Evolutionary conservation across 1,140 invertebrate genomes (phyloP), one percentile per base, ranked within the genome.

Genomic region (Drosophila repleta): DNA sequence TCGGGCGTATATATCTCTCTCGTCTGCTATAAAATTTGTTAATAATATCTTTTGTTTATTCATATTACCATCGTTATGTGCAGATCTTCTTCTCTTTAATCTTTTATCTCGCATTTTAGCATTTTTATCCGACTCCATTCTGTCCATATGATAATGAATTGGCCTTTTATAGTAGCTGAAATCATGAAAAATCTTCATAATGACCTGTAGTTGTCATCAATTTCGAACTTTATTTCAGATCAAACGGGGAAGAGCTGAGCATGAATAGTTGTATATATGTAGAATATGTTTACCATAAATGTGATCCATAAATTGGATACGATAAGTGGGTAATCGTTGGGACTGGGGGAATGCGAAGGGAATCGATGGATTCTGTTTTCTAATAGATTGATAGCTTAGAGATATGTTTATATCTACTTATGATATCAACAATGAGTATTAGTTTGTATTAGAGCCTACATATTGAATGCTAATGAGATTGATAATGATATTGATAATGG

Each of bases 21-120:
- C 10, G 65, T 45, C 11, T 32, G 46, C 37, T 43, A 66, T 66
- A 71, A 71, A 71, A 71, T 71, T 71, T 71, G 68, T 66, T 71
- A 71, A 71, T 71, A 65, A 39, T 71, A 45, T 41, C 46, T 66
- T 66, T 71, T 66, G 62, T 71, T 66, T 35, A 29, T 58, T n/a
- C 55, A 67, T 67, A 66, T 65, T 39, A 43, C n/a, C 37, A 37
- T 39, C 51, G 32, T 63, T 69, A 69, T 63, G 62, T 63, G 55
- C 45, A 57, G 67, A 57, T 70, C 18, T 65, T 63, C 57, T 65
- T 63, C 55, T n/a, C 32, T n/a, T 43, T 43, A 56, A 21, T 18
- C 20, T 66, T 58, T 66, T 52, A 66, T 53, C 53, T 57, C 17
- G 8, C 35, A n/a, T 37, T 58, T 71, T 58, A 58, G 53, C 62